These are phyloP conservation scores for Agelas oroides DNA, from an alignment of 37 sponge, comb jelly and placozoan species.

Conservation along the genomic window DNA sequence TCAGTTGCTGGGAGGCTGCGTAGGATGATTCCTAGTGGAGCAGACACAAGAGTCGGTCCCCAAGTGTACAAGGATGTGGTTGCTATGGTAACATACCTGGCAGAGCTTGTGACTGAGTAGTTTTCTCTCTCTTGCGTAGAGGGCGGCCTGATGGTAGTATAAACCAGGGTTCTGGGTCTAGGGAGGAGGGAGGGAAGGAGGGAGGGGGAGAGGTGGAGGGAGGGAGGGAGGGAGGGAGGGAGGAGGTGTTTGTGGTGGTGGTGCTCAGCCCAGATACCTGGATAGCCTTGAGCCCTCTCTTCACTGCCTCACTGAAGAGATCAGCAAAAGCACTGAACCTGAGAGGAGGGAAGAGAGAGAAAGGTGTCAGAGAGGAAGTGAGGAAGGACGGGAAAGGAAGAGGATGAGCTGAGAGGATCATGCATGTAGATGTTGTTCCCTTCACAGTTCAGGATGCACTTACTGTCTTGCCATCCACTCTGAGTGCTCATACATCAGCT, in stretches of 20 bases:
- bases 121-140: slow-evolving; percentile 76
- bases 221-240: slow-evolving; percentile 17
- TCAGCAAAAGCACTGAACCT: slow-evolving; percentile 92
- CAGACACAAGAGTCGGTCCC: no score
- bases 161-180: slow-evolving; percentile 94
- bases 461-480: slow-evolving; percentile 91
- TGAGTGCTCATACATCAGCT: slow-evolving; percentile 83
- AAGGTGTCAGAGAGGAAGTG: no score
- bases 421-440: no score
- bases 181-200: slow-evolving; percentile 15
- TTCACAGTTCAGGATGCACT: slow-evolving; percentile 25
- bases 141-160: slow-evolving; percentile 90
- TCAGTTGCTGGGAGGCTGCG: slow-evolving; percentile 5
- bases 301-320: slow-evolving; percentile 80
- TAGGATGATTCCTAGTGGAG: slow-evolving; percentile 8
- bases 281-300: slow-evolving; percentile 35
- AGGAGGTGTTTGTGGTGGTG: no score
- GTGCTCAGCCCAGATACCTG: slow-evolving; percentile 10
- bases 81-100: slow-evolving; percentile 34
- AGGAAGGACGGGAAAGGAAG: no score
- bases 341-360: not conserved
- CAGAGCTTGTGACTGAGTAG: slow-evolving; percentile 41
- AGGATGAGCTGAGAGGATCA: no score
- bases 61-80: not conserved
- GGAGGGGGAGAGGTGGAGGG: no score